Base-by-base conservation (phyloP, 2,113 vertebrate species). In the Phyllostomus hastatus region DNA sequence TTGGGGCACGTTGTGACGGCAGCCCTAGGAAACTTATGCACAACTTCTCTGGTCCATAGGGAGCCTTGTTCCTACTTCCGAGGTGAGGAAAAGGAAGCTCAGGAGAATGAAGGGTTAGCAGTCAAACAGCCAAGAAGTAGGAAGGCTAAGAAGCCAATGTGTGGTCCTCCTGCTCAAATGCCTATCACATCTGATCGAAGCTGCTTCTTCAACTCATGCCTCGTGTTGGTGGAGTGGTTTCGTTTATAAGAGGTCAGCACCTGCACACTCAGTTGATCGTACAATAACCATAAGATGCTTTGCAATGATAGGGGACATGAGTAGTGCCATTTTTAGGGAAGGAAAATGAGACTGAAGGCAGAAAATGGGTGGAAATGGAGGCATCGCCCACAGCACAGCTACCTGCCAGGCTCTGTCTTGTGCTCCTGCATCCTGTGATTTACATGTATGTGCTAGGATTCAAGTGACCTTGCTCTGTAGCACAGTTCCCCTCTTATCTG, bases 251-350 rank as follows among this genome's bases (percentile, higher is more conserved):
- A 33, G 1, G 19, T 80, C 46, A 78, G 38, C 26, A 10, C 2
- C 5, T 6, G 33, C 0, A 15, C 46, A 35, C 66, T 75, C 12
- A 5, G 0, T 19, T 1, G 4, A 76, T 22, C n/a, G 31, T 5
- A n/a, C 11, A 46, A 22, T 72, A n/a, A 73, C 35, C 38, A 78
- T 24, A 89, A 57, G 72, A 50, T 41, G 11, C 50, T 88, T 70
- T 19, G 26, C 31, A 26, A 20, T 2, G 22, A 48, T 7, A 10
- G 52, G 76, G 43, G 22, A 72, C 0, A 0, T 61, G 69, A 20
- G 16, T 12, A 22, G 64, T 52, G 31, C 33, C 57, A 35, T 72
- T 76, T 72, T 41, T 41, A 67, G 0, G 35, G 59, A 43, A 78
- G 7, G 67, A 94, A 48, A 52, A 31, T 6, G n/a, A 61, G 35